A percentile compares a stretch with the other conserved stretches of the same genome.
Conservation (phyloP, 2,797 vertebrate genomes). For the Cossypha polioptera region DNA sequence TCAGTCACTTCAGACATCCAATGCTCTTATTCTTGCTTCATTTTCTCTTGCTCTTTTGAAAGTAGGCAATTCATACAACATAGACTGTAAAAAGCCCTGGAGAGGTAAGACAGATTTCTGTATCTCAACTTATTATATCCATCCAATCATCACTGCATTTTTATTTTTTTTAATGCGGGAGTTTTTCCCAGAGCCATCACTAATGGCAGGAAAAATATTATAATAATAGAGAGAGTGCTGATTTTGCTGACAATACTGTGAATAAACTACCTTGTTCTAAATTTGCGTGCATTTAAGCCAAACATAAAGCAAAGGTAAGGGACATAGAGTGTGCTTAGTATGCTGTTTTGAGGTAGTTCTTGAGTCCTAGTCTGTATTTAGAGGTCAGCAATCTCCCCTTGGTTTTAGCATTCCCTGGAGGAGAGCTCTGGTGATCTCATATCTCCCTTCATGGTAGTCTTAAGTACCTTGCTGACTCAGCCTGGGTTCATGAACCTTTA, state of each 20-base stretch:
- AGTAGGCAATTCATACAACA: neutral
- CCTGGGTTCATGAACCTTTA: neutral
- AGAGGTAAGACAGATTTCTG: neutral
- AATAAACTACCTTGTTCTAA: neutral
- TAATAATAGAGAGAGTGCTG: neutral
- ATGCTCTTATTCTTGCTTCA: neutral
- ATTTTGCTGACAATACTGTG: neutral
- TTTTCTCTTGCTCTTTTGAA: neutral
- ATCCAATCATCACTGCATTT: neutral
- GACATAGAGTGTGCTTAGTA: neutral
- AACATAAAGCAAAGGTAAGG: neutral
- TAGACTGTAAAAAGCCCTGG: neutral
- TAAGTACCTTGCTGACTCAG: neutral
- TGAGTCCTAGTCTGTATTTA: neutral
- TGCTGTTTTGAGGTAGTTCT: neutral
- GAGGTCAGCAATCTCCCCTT: neutral
- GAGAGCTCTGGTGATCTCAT: neutral
- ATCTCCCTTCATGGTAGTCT: neutral
- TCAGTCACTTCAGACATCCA: neutral
- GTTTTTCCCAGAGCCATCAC: neutral
- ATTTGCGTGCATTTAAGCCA: neutral
- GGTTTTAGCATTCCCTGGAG: neutral
- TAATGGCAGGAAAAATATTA: neutral
- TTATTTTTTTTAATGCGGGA: neutral
- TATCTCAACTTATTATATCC: neutral